Evolutionary conservation across 2,797 vertebrate genomes (phyloP).

Genomic region (Delichon dasypus): DNA sequence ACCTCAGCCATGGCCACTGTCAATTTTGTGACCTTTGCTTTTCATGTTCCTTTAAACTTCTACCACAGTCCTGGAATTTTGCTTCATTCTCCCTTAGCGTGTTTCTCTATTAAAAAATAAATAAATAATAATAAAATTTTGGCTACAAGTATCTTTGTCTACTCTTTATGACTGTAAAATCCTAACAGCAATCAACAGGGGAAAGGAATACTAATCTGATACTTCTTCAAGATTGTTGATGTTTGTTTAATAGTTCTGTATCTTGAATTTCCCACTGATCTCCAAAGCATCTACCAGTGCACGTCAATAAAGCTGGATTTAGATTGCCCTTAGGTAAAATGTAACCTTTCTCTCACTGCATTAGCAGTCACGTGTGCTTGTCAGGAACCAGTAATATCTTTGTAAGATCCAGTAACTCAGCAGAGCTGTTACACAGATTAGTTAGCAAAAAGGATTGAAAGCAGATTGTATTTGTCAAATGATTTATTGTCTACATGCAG

Average conservation of each 20-base stretch:
- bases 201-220: background rate
- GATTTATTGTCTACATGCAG: constrained; percentile 28
- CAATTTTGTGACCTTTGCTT: background rate
- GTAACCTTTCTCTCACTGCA: constrained; percentile 34
- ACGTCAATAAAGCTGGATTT: constrained; percentile 30
- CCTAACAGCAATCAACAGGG: background rate
- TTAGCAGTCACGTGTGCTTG: background rate
- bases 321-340: constrained; percentile 27
- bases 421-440: constrained; percentile 13
- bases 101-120: background rate
- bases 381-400: background rate
- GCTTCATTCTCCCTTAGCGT: background rate
- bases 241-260: background rate
- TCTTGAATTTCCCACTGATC: constrained; percentile 21
- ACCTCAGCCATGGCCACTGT: background rate
- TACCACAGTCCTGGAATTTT: background rate
- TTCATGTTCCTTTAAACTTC: background rate
- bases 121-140: background rate
- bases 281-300: background rate
- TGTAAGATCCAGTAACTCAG: constrained; percentile 31
- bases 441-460: constrained; percentile 34
- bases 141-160: background rate
- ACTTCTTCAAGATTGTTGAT: background rate
- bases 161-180: background rate
- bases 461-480: constrained; percentile 48